Evolutionary conservation across 2,888 invertebrate genomes (phyloP).

Genomic region (Drosophila aldrichi): DNA sequence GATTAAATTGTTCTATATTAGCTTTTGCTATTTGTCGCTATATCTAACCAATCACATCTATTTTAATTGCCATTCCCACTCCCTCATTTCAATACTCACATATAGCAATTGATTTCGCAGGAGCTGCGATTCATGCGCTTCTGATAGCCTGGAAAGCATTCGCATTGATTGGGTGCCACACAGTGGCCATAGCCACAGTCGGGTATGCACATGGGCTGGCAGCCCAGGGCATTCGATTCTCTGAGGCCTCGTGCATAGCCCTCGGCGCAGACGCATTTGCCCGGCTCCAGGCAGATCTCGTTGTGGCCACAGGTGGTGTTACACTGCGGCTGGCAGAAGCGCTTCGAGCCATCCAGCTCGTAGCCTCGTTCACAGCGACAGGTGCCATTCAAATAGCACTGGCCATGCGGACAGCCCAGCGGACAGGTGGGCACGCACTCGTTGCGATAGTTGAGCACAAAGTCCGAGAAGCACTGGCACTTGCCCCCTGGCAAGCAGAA

Average conservation of each 20-base stretch:
- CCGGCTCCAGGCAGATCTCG: conserved; percentile 88
- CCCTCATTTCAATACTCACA: conserved; percentile 68
- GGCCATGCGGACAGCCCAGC: conserved; percentile 82
- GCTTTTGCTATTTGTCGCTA: too few relatives aligned
- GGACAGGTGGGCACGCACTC: conserved; percentile 81
- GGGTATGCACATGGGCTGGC: conserved; percentile 81
- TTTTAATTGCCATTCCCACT: too few relatives aligned
- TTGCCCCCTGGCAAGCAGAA: conserved; percentile 85
- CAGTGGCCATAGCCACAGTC: conserved; percentile 85
- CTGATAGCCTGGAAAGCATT: conserved; percentile 85
- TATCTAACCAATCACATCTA: neutral
- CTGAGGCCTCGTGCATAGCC: conserved; percentile 70
- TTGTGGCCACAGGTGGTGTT: conserved; percentile 87
- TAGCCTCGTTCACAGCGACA: conserved; percentile 83
- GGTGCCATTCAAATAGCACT: conserved; percentile 83
- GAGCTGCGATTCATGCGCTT: conserved; percentile 73
- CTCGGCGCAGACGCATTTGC: conserved; percentile 86
- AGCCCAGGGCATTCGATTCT: conserved; percentile 64
- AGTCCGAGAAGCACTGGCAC: conserved; percentile 83
- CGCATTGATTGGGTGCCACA: conserved; percentile 86
- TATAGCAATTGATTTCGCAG: conserved; percentile 79
- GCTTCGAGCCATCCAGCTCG: conserved; percentile 83
- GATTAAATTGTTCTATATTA: too few relatives aligned
- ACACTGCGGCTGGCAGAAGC: conserved; percentile 87
- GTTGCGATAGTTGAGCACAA: conserved; percentile 80